These are phyloP conservation scores for Myotis yumanensis DNA, from an alignment of 2,113 vertebrate genomes.

Conservation along the genomic window DNA sequence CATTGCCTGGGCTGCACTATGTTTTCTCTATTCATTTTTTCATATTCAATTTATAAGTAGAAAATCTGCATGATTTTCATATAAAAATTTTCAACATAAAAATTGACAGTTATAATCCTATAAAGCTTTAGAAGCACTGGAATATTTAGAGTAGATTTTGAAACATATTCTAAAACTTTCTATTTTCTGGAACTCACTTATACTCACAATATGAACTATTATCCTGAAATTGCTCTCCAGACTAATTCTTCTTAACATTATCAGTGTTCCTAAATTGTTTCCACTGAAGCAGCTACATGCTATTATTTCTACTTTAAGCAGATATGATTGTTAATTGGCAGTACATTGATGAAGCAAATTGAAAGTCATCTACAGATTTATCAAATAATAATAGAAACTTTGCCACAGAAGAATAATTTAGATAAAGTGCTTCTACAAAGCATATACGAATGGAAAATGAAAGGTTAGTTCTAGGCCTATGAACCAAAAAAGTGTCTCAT, in stretches of 20 bases:
- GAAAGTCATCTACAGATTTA: slow-evolving; percentile 65
- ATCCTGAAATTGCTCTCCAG: slow-evolving; percentile 16
- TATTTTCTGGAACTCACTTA: slow-evolving; percentile 34
- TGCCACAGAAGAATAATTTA: slow-evolving; percentile 58
- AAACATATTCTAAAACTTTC: slow-evolving; percentile 7
- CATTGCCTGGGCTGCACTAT: neutral
- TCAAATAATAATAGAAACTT: slow-evolving; percentile 62
- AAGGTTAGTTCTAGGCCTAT: slow-evolving; percentile 53
- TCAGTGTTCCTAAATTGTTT: slow-evolving; percentile 50
- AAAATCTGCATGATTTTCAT: neutral
- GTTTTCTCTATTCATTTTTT: neutral
- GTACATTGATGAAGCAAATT: slow-evolving; percentile 50
- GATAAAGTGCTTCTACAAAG: slow-evolving; percentile 23
- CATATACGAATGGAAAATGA: slow-evolving; percentile 42
- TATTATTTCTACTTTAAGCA: slow-evolving; percentile 60
- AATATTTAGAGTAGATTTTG: slow-evolving; percentile 21
- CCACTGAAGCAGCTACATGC: neutral
- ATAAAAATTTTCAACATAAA: neutral
- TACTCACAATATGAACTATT: slow-evolving; percentile 24
- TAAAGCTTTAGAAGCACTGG: neutral
- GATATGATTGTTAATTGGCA: slow-evolving; percentile 53
- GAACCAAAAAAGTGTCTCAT: slow-evolving; percentile 63
- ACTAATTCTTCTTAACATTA: slow-evolving; percentile 56
- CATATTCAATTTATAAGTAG: slow-evolving; percentile 1
- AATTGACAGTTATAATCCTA: neutral